Evolutionary conservation across 2,797 vertebrate species (phyloP).

Genomic region (Liparis tanakae): DNA sequence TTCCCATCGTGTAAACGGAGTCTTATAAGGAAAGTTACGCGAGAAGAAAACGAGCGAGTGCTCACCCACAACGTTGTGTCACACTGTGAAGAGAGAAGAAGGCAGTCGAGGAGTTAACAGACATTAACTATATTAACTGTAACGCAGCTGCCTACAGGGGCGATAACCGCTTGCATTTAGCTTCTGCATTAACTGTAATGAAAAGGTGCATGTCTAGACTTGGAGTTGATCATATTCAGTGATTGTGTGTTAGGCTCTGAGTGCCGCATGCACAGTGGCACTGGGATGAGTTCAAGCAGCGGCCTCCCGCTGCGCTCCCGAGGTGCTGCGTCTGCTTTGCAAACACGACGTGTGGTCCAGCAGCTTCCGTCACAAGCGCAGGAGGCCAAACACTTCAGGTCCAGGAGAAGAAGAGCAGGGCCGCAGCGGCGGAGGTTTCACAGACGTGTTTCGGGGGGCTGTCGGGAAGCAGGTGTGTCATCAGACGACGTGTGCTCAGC

Average conservation of each 20-base stretch:
- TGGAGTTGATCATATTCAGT: neutral
- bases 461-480: neutral
- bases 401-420: neutral
- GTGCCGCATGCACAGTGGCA: neutral
- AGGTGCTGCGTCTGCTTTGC: neutral
- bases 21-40: neutral
- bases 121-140: neutral
- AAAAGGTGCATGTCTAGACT: neutral
- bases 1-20: too few species aligned
- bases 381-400: neutral
- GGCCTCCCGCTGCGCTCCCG: neutral
- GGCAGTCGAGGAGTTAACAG: neutral
- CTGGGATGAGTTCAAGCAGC: neutral
- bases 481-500: neutral
- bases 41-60: neutral
- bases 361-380: neutral
- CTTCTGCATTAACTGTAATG: neutral
- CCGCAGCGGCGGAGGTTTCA: neutral
- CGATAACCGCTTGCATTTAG: neutral
- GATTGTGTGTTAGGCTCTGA: neutral
- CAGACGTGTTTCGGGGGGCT: neutral
- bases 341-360: neutral
- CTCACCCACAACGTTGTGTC: neutral
- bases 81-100: neutral
- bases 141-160: neutral